Evolutionary conservation across 2,113 vertebrate genomes (phyloP), one percentile per base, ranked within the genome.

Genomic region (Pimephales promelas): DNA sequence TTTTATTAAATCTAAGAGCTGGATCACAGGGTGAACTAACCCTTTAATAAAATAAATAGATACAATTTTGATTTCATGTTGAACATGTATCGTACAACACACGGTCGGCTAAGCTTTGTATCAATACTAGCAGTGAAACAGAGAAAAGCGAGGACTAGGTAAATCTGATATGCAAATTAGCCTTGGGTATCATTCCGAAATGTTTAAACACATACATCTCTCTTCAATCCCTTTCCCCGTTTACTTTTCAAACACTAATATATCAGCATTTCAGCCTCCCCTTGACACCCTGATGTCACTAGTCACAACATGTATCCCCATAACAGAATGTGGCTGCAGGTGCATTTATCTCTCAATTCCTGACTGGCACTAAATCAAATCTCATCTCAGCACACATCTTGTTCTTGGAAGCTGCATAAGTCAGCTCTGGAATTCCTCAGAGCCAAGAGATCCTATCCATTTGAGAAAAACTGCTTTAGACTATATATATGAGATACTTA

Each of bases 291-390:
- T 79, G 18, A 45, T 62, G 59, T 14, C 77, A 34, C 18, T 43
- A 79, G 43, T 49, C 77, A 66, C 59, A 49, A 66, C 59, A 49
- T n/a, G 59, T 31, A 64, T 49, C 77, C 31, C 59, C 77, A 79
- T 66, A 66, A 79, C 77, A 79, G 43, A 47, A 18, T 0, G 4
- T 45, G n/a, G 59, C 26, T 66, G 59, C 59, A 79, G 77, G 59
- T 66, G 59, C 59, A 66, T 79, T 66, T 49, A 66, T 79, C 77
- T 79, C 43, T 79, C 14, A 47, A 20, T 34, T 66, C 59, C 77
- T 79, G 40, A 79, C 77, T 49, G 77, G 43, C 77, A 49, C 59
- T 49, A 66, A 64, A 49, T 66, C 77, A 79, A 79, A 79, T 79
- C 43, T 47, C 59, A 47, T 64, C 77, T 64, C 77, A n/a, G 40